Evolutionary conservation across 2,797 vertebrate genomes (phyloP), one percentile per base, ranked within the genome.

Genomic region (Thalassophryne amazonica): DNA sequence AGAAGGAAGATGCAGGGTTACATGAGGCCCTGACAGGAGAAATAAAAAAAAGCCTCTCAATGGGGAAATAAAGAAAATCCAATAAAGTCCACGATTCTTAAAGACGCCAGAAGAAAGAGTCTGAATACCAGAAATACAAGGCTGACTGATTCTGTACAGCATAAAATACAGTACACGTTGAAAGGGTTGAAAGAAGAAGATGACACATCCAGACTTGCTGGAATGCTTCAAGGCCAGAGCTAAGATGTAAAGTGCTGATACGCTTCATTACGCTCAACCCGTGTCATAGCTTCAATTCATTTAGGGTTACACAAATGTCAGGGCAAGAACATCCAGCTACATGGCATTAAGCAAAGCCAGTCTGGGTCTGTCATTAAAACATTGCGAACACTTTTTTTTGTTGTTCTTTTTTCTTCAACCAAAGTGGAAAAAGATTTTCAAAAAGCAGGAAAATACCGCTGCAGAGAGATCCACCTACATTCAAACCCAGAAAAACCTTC

Each of bases 1-100:
- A 49, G 20, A n/a, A 60, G 3, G 12, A 53, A 58, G 58, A 73
- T 48, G 55, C 16, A 64, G 20, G 40, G 66, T 9, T 21, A 51
- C 3, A 46, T 8, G 39, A 69, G 13, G 65, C 15, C 25, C 37
- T 4, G 0, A 39, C 8, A 56, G 21, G 34, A 72, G 32, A 34
- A 52, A 45, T 45, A 37, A 13, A 33, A 63, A 49, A 35, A 20
- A 51, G 31, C 40, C 18, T 6, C 25, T 36, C 17, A 0, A 62
- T 25, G 49, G 6, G 21, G 14, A 23, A 30, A 58, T 4, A 7
- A 28, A 24, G 31, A 21, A 53, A 46, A 23, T 42, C 46, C 11
- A 13, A 31, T 13, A 53, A 13, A 31, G 2, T 23, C 1, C 2
- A 7, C 2, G 9, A 18, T 4, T 30, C 11, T 30, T 4, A 40